A percentile compares a stretch with the other conserved stretches of the same genome.
Conservation (phyloP, 1,140 invertebrate genomes). For the Brachionus manjavacas region DNA sequence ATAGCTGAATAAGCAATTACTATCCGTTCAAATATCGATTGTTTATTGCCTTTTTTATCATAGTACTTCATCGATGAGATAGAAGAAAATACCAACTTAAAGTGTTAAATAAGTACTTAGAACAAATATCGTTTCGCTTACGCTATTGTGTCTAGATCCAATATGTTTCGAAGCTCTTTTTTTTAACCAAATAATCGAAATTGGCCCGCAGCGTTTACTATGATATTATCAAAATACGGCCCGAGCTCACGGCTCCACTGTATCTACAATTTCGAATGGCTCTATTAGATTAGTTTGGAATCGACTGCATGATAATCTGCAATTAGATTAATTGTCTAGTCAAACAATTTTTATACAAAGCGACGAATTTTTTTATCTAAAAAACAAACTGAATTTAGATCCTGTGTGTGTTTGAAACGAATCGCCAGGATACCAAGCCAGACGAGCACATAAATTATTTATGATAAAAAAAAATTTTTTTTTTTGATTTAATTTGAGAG, state of each 20-base stretch:
- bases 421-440: neutral
- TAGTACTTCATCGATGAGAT: neutral
- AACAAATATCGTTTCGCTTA: neutral
- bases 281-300: neutral
- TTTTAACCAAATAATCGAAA: neutral
- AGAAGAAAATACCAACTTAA: neutral
- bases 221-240: neutral
- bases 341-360: neutral
- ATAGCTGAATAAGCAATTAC: neutral
- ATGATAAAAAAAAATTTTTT: neutral
- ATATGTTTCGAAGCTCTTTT: neutral
- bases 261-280: neutral
- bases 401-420: neutral
- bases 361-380: neutral
- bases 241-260: neutral
- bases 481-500: neutral
- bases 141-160: neutral
- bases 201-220: neutral
- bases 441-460: neutral
- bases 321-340: slow-evolving; percentile 5
- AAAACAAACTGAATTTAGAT: neutral
- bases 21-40: neutral
- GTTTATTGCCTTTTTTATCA: slow-evolving; percentile 1
- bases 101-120: neutral
- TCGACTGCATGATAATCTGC: neutral